These are phyloP conservation scores for Gymnobelideus leadbeateri DNA, from an alignment of 2,113 vertebrate species.

Conservation along the genomic window DNA sequence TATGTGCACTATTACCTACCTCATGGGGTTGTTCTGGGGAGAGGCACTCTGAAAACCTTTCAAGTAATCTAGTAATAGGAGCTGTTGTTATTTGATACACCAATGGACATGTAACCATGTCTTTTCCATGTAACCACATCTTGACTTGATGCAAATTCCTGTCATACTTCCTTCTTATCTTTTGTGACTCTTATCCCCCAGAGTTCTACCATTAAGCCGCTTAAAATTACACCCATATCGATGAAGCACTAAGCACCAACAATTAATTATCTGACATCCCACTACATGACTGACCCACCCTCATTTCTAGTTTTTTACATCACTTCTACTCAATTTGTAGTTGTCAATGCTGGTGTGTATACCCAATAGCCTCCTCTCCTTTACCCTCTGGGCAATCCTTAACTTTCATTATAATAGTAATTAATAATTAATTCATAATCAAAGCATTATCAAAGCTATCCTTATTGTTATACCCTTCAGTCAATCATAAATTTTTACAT, in stretches of 20 bases:
- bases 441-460: background rate
- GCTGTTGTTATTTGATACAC: background rate
- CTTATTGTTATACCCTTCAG: background rate
- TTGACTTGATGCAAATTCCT: background rate
- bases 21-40: background rate
- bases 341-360: background rate
- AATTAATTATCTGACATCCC: background rate
- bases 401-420: background rate
- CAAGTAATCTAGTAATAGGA: background rate
- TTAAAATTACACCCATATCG: background rate
- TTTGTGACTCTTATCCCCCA: background rate
- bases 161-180: background rate
- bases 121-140: background rate
- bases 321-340: background rate
- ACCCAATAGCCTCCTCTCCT: background rate
- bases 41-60: background rate
- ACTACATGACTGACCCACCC: background rate
- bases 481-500: background rate
- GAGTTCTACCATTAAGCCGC: no score
- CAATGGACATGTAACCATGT: background rate
- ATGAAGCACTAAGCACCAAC: background rate
- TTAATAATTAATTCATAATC: background rate
- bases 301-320: background rate
- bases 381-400: background rate
- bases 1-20: background rate